Conservation (phyloP, 2,113 vertebrate species). For the Trogon surrucura region DNA sequence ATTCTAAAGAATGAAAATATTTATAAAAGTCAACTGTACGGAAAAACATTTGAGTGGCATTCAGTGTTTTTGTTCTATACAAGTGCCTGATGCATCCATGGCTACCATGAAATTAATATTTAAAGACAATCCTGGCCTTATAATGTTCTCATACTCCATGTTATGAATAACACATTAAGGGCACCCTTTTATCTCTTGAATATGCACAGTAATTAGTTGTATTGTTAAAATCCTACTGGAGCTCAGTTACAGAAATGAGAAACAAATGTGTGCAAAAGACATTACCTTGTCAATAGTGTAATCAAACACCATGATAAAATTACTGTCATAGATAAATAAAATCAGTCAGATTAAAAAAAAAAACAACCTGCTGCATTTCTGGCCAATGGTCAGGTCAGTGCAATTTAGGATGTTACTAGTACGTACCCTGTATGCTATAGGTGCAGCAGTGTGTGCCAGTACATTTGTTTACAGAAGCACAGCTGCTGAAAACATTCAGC, state of each 20-base stretch:
- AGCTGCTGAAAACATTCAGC: background rate
- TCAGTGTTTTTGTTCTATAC: slow-evolving; percentile 6
- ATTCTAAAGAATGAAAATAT: slow-evolving; percentile 80
- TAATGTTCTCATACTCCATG: slow-evolving; percentile 39
- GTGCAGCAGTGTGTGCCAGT: background rate
- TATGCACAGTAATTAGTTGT: slow-evolving; percentile 37
- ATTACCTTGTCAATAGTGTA: slow-evolving; percentile 2
- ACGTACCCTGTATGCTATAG: background rate
- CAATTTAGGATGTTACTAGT: background rate
- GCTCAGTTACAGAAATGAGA: background rate
- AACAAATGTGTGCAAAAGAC: background rate
- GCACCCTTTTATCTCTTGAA: slow-evolving; percentile 36
- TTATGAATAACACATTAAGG: slow-evolving; percentile 69
- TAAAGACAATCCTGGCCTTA: slow-evolving; percentile 30
- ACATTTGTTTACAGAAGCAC: background rate
- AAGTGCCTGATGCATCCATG: slow-evolving; percentile 16
- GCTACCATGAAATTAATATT: slow-evolving; percentile 62
- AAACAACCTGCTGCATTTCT: background rate
- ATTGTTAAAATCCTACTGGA: slow-evolving; percentile 24
- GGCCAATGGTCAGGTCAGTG: background rate
- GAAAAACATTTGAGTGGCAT: background rate
- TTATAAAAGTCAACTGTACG: slow-evolving; percentile 18
- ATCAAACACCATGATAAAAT: background rate
- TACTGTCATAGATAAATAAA: background rate
- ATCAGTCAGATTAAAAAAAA: background rate